A percentile compares a stretch with the other conserved stretches of the same genome.
Evolutionary conservation across 2,888 invertebrate genomes (phyloP).

Genomic region (Byasa hedistus): DNA sequence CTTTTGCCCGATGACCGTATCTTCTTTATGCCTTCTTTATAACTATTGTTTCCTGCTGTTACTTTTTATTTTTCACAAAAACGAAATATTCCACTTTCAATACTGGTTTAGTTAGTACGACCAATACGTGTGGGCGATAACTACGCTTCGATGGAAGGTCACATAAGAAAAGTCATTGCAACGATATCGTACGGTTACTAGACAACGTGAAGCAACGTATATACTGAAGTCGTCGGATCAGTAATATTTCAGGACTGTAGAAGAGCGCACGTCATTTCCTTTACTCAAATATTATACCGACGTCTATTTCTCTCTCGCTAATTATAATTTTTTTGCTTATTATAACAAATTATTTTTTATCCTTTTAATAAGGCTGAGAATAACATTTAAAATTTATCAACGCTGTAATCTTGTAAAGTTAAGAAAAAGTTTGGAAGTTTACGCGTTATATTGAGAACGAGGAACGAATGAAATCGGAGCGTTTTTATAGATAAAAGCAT

Average conservation of each 20-base stretch:
- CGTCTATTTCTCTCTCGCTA: background rate
- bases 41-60: constrained; percentile 50
- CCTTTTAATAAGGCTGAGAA: background rate
- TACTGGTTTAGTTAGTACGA: constrained; percentile 30
- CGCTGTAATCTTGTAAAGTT: constrained; percentile 23
- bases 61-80: constrained; percentile 36
- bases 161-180: constrained; percentile 35
- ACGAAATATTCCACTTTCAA: constrained; percentile 35
- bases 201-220: constrained; percentile 34
- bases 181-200: constrained; percentile 40
- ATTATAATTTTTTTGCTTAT: background rate
- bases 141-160: constrained; percentile 36
- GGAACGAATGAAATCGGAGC: background rate
- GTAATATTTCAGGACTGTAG: constrained; percentile 55
- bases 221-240: constrained; percentile 44
- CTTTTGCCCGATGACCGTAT: constrained; percentile 52
- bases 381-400: background rate
- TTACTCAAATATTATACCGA: constrained; percentile 19
- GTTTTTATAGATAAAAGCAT: constrained; percentile 15
- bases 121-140: background rate
- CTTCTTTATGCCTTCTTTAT: constrained; percentile 52
- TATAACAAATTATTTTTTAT: background rate
- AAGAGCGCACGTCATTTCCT: constrained; percentile 50
- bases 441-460: constrained; percentile 16
- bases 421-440: constrained; percentile 30